Evolutionary conservation across 2,888 invertebrate species (phyloP).

Genomic region (Lacanobia wlatinum): DNA sequence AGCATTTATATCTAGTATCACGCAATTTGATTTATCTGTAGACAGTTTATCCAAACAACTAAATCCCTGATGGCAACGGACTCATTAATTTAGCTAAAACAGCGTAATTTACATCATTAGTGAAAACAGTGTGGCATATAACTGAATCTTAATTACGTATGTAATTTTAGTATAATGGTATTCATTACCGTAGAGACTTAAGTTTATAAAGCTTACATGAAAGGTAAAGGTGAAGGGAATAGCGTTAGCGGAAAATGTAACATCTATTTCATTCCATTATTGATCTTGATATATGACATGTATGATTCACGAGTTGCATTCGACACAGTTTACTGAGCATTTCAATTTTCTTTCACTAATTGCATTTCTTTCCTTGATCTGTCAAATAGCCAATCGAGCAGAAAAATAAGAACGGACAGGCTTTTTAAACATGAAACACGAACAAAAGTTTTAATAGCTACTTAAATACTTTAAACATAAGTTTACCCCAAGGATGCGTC

Average conservation of each 20-base stretch:
- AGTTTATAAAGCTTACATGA: constrained; percentile 31
- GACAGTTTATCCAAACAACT: constrained; percentile 12
- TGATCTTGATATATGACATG: background rate
- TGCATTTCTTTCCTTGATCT: constrained; percentile 4
- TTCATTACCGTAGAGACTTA: constrained; percentile 46
- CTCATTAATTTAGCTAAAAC: constrained; percentile 46
- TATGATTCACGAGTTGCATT: constrained; percentile 27
- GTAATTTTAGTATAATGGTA: constrained; percentile 48
- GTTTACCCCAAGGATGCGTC: constrained; percentile 7
- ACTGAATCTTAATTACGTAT: constrained; percentile 54
- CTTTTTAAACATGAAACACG: constrained; percentile 27
- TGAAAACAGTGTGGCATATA: constrained; percentile 40
- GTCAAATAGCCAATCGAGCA: background rate
- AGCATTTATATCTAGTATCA: background rate
- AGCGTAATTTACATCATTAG: constrained; percentile 42
- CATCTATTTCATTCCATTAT: constrained; percentile 3
- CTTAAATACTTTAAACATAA: constrained; percentile 1
- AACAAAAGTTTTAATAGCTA: constrained; percentile 5
- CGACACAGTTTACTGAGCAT: constrained; percentile 10
- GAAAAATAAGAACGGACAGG: constrained; percentile 11
- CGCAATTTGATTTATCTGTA: constrained; percentile 23
- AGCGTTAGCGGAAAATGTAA: constrained; percentile 17
- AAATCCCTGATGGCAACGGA: constrained; percentile 28
- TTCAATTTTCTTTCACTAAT: constrained; percentile 6
- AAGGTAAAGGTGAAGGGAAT: constrained; percentile 13